A percentile compares a stretch with the other conserved stretches of the same genome.
Conservation (phyloP, 2,113 vertebrate genomes). For the Marmota flaviventris region DNA sequence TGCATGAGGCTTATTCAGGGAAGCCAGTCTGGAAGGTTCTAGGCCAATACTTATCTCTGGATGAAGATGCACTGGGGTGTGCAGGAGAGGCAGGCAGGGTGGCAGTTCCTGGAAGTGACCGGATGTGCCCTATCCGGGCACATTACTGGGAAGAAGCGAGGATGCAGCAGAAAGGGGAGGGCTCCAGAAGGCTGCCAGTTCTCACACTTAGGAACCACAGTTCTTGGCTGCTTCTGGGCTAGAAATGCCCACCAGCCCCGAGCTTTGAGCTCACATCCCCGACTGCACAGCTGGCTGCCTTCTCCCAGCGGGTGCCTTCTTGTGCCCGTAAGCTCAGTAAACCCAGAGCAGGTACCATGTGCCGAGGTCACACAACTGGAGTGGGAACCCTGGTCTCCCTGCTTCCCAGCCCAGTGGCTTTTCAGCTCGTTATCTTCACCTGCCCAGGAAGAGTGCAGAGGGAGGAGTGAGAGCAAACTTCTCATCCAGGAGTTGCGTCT, state of each 20-base stretch:
- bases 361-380: not conserved
- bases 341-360: not conserved
- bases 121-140: slow-evolving; percentile 38
- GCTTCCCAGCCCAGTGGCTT: not conserved
- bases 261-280: not conserved
- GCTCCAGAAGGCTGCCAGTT: slow-evolving; percentile 49
- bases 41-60: not conserved
- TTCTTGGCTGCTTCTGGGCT: slow-evolving; percentile 52
- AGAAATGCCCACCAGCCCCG: not conserved
- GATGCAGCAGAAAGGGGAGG: not conserved
- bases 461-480: not conserved
- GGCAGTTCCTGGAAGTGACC: slow-evolving; percentile 66
- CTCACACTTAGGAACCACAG: not conserved
- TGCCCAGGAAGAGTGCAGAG: not conserved
- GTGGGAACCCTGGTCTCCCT: not conserved
- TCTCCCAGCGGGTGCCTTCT: rapidly evolving
- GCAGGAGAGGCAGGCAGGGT: not conserved
- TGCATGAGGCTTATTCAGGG: too few species aligned
- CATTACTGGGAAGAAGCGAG: slow-evolving; percentile 67
- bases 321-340: not conserved
- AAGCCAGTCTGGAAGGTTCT: not conserved
- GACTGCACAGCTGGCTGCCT: not conserved
- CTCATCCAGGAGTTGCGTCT: not conserved
- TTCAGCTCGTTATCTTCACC: not conserved
- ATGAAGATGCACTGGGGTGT: not conserved